Evolutionary conservation across 2,888 invertebrate species (phyloP).

Genomic region (Cerceris rybyensis): DNA sequence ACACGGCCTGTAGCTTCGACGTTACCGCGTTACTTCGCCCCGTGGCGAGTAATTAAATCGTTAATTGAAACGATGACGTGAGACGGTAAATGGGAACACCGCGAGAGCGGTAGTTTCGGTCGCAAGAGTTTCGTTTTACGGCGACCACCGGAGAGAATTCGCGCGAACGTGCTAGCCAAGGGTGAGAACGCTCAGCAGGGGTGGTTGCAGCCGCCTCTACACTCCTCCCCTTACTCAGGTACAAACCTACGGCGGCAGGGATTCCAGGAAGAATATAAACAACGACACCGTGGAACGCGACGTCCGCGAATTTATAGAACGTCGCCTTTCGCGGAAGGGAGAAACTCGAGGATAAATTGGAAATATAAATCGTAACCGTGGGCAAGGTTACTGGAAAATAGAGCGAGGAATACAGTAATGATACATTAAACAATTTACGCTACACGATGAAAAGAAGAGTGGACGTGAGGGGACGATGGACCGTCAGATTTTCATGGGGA

Average conservation of each 20-base stretch:
- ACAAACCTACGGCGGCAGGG: not conserved
- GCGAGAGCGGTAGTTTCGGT: not conserved
- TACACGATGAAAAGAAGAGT: not conserved
- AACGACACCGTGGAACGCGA: not conserved
- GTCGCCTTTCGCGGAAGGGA: not conserved
- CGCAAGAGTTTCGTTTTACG: not conserved
- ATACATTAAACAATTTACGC: conserved; percentile 17
- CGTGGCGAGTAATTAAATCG: conserved; percentile 61
- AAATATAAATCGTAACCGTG: conserved; percentile 8
- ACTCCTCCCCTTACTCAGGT: not conserved
- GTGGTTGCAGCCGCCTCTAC: not conserved
- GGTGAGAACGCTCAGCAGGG: too few species aligned
- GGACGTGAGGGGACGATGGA: not conserved
- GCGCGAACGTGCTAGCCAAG: too few species aligned
- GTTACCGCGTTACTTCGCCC: not conserved
- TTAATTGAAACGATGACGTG: conserved; percentile 57
- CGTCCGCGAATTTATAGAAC: not conserved
- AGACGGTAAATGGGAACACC: conserved; percentile 24
- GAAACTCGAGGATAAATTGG: not conserved
- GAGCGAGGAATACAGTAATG: not conserved
- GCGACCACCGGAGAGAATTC: too few species aligned
- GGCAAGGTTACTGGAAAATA: not conserved
- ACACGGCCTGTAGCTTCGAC: not conserved
- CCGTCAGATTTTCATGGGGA: too few species aligned
- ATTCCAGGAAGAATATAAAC: not conserved